Percentiles rank a stretch among this genome's conserved stretches.
phyloP scores from a whole-genome alignment of 1,140 invertebrate genomes.

The Limonius californicus region DNA sequence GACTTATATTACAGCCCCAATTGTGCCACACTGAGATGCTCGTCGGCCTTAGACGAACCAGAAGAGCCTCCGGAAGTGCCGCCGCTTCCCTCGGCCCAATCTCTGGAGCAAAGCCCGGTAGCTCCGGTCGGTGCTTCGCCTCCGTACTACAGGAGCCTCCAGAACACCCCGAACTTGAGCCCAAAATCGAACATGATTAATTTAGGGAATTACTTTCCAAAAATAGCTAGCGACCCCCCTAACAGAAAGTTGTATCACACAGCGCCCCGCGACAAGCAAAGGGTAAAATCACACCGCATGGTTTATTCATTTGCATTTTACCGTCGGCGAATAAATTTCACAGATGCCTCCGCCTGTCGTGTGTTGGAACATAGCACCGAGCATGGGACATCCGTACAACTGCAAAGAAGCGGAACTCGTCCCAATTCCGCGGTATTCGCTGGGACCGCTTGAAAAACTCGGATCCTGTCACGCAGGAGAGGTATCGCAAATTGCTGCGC shows the following conservation, averaged over 20 bases:
- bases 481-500: slow-evolving; percentile 48
- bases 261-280: slow-evolving; percentile 57
- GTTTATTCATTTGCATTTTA: slow-evolving; percentile 4
- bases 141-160: slow-evolving; percentile 39
- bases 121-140: slow-evolving; percentile 20
- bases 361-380: slow-evolving; percentile 61
- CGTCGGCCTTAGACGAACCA: slow-evolving; percentile 31
- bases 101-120: slow-evolving; percentile 27
- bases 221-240: slow-evolving; percentile 43
- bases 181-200: slow-evolving; percentile 42
- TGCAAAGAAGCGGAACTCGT: slow-evolving; percentile 57
- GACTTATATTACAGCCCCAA: slow-evolving; percentile 39
- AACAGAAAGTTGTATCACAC: slow-evolving; percentile 57
- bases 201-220: slow-evolving; percentile 42
- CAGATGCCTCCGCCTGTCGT: slow-evolving; percentile 56
- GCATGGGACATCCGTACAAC: slow-evolving; percentile 59
- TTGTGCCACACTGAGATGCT: slow-evolving; percentile 32
- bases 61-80: slow-evolving; percentile 41
- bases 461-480: slow-evolving; percentile 72
- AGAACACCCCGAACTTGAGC: slow-evolving; percentile 40
- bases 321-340: not conserved
- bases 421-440: slow-evolving; percentile 62
- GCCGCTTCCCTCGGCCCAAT: slow-evolving; percentile 37
- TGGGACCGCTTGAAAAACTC: slow-evolving; percentile 66
- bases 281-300: slow-evolving; percentile 43